Base-by-base conservation (phyloP, 2,888 invertebrate genomes). In the Habrosyne pyritoides region DNA sequence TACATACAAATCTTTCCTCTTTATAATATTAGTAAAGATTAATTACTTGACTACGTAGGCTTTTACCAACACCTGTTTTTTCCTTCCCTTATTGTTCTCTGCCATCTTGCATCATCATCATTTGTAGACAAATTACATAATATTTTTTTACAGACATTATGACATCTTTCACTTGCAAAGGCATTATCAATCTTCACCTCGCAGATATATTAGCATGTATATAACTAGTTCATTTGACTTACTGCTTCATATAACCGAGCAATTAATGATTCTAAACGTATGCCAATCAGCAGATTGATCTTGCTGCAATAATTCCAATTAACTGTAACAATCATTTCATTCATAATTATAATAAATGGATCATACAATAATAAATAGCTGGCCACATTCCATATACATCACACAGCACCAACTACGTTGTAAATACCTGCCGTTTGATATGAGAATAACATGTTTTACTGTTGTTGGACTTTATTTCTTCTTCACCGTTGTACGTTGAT, bases 281-380 rank as follows among this genome's bases (percentile, higher is more conserved):
- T 18, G 42, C 18, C 8, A 42, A 42, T 42, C 42, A 42, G 2
- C 42, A 46, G 36, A 46, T 49, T 50, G 52, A 54, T 56, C 56
- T 56, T 54, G 56, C 53, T 54, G 56, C 53, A 36, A 55, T 28
- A 52, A 46, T 52, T 49, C 42, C n/a, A 36, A 59, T 53, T 33
- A 18, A 46, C 49, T 10, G 24, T 50, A 55, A 51, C 53, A 46
- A 57, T 54, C 52, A 50, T 49, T 28, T 30, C 28, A 28, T 42
- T 42, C 30, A n/a, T 18, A 42, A 42, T 42, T 42, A 42, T 42
- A 42, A 42, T 42, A 42, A 18, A 42, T 14, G n/a, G 36, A 4
- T 14, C 30, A 14, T 49, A 14, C 2, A 18, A 49, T 49, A 24
- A 28, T 6, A 22, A 49, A 49, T 50, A 12, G 12, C 30, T 50